Evolutionary conservation across 2,888 invertebrate species (phyloP).

Genomic region (Callimorpha dominula): DNA sequence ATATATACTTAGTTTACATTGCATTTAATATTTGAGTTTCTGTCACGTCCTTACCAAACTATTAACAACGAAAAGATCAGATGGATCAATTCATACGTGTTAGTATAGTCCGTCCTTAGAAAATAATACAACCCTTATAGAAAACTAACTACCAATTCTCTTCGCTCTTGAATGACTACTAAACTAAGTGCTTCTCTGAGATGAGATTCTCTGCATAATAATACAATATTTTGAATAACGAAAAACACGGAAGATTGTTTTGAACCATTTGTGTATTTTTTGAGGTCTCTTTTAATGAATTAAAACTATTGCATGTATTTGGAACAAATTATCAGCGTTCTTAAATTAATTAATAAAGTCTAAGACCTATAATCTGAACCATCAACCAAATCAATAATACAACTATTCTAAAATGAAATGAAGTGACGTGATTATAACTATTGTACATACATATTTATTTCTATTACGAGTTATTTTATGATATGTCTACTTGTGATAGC

Average conservation of each 20-base stretch:
- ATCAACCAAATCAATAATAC: constrained; percentile 20
- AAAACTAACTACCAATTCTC: constrained; percentile 14
- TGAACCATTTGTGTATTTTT: constrained; percentile 10
- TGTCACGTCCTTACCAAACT: constrained; percentile 48
- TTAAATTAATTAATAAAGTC: constrained; percentile 13
- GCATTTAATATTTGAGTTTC: constrained; percentile 67
- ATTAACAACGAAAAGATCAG: constrained; percentile 54
- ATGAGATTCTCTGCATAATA: not conserved
- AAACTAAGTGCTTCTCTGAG: not conserved
- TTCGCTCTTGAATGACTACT: not conserved
- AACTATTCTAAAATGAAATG: constrained; percentile 26
- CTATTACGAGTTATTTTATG: constrained; percentile 59
- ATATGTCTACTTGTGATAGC: constrained; percentile 79
- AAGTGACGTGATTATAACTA: constrained; percentile 51
- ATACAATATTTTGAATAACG: not conserved
- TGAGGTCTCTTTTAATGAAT: constrained; percentile 1
- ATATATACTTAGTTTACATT: constrained; percentile 63
- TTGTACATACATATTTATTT: constrained; percentile 66
- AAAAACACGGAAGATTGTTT: not conserved
- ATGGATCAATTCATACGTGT: constrained; percentile 57
- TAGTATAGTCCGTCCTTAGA: constrained; percentile 80
- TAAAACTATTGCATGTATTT: constrained; percentile 26
- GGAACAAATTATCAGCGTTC: constrained; percentile 13
- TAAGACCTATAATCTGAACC: constrained; percentile 24
- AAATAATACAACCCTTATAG: constrained; percentile 52